Base-by-base conservation (phyloP, 2,113 vertebrate genomes). In the Tretioscincus oriximinensis region DNA sequence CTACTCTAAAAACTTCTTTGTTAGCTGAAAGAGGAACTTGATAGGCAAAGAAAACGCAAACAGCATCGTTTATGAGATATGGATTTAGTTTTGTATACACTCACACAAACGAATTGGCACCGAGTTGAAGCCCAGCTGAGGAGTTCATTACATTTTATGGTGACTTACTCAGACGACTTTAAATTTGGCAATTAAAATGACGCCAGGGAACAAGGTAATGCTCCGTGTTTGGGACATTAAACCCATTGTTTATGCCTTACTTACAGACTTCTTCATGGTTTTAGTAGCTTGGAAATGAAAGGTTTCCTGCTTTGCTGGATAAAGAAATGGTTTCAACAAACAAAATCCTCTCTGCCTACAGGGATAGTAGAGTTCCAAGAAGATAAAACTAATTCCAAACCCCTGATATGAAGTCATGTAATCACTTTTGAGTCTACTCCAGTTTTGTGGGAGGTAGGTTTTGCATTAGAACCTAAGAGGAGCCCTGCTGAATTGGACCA, bases 121-220 rank as follows among this genome's bases (percentile, higher is more conserved):
- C 77, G 2, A 87, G 70, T 61, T 85, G 78, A 85, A 87, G 49
- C 47, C 76, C 85, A 92, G 84, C 76, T 84, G 87, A 83, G 2
- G 3, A 67, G 28, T 82, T 88, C 9, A 77, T 86, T 88, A 81
- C 21, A 76, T 93, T 86, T 83, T 87, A 90, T 74, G 45, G 73
- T 69, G 65, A 84, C 9, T 88, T 70, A 49, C 31, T 85, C 79
- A 82, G 82, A 86, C 90, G 58, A 67, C 41, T 83, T 92, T 80
- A 87, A 87, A 90, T 86, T 87, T 84, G 90, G 88, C 78, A 86
- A 87, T 90, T 90, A 88, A 90, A 88, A 88, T 85, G 80, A 78
- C 77, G 47, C 4, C 2, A 8, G 76, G 88, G 86, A 91, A 86
- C 85, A 85, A 87, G 28, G 78, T 75, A 90, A 85, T 84, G 66